Percentiles rank a stretch among this genome's conserved stretches.
Evolutionary conservation across 2,113 vertebrate genomes (phyloP).

Genomic region (Melanocharis versteri): DNA sequence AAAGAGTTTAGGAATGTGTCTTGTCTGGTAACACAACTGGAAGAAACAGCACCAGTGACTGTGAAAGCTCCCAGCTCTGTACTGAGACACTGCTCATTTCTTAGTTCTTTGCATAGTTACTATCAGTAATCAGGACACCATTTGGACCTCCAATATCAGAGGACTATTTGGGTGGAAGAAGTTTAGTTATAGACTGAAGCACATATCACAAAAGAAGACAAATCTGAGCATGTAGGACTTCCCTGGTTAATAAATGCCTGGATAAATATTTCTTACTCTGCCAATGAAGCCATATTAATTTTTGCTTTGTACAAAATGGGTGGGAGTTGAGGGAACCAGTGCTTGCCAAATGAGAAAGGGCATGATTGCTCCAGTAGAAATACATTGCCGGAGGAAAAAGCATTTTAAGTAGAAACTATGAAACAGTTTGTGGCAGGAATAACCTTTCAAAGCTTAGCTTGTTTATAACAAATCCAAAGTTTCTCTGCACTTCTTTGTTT

Average conservation of each 20-base stretch:
- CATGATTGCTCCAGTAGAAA: neutral
- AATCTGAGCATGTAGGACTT: neutral
- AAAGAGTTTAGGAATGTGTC: neutral
- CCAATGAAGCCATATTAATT: neutral
- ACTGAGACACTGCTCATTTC: neutral
- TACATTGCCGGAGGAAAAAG: neutral
- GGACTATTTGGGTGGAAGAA: neutral
- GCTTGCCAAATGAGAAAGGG: neutral
- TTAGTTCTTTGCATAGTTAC: neutral
- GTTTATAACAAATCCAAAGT: neutral
- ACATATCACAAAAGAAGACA: neutral
- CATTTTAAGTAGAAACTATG: neutral
- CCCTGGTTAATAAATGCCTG: neutral
- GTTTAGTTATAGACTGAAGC: neutral
- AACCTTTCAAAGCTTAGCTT: neutral
- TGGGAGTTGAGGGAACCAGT: neutral
- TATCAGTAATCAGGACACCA: neutral
- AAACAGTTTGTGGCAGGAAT: neutral
- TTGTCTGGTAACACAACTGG: neutral
- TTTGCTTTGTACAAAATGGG: neutral
- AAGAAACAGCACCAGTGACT: neutral
- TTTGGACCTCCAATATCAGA: neutral
- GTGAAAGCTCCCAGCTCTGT: neutral
- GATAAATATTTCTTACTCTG: neutral
- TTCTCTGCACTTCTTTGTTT: neutral